Evolutionary conservation across 2,888 invertebrate genomes (phyloP).

Genomic region (Microctonus aethiopoides): DNA sequence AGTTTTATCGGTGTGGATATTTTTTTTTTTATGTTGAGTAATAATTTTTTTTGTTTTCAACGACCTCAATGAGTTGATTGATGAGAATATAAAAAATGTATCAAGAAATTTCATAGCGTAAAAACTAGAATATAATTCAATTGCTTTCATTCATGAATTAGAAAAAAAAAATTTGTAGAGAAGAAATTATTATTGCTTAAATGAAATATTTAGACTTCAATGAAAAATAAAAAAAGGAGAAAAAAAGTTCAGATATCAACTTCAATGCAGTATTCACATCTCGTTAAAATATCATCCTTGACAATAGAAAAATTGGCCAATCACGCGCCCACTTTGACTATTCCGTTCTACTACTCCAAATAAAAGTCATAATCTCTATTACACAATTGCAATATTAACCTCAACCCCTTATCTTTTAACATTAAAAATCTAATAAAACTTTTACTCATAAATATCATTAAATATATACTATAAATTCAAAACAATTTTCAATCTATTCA

Average conservation of each 20-base stretch:
- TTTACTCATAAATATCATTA: not conserved
- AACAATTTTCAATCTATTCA: not conserved
- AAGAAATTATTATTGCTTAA: too few species aligned
- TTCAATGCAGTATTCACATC: not conserved
- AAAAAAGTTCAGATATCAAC: not conserved
- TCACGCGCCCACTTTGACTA: conserved; percentile 10
- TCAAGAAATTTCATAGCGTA: too few species aligned
- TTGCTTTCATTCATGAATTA: too few species aligned
- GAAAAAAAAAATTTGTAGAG: too few species aligned
- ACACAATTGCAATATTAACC: not conserved
- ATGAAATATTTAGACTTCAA: not conserved
- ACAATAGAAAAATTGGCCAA: conserved; percentile 26
- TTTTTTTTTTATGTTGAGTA: not conserved
- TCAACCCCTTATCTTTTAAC: too few species aligned
- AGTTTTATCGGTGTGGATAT: not conserved
- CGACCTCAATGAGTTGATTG: not conserved
- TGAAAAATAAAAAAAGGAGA: too few species aligned
- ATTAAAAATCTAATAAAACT: not conserved
- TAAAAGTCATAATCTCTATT: not conserved
- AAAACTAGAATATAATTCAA: too few species aligned
- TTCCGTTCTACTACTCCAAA: not conserved
- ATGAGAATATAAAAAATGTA: too few species aligned
- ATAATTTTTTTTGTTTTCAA: not conserved
- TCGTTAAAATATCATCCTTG: conserved; percentile 8
- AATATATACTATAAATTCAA: not conserved